Percentiles rank a stretch among this genome's conserved stretches.
Evolutionary conservation across 2,797 vertebrate species (phyloP).

Genomic region (Eleutherodactylus coqui): DNA sequence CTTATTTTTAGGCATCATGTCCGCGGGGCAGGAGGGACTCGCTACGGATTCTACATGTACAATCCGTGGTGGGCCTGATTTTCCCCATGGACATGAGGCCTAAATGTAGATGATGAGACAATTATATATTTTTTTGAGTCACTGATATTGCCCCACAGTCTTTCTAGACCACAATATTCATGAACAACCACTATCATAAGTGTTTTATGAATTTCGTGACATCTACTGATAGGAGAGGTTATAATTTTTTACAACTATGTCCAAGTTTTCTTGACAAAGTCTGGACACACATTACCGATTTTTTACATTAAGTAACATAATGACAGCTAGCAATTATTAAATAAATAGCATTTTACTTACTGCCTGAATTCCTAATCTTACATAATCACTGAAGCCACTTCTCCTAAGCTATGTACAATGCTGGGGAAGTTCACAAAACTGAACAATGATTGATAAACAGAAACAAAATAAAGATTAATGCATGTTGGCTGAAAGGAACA

Average conservation of each 20-base stretch:
- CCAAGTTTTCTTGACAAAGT: background rate
- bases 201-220: background rate
- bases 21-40: too few species aligned
- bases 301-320: background rate
- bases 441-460: conserved; percentile 30
- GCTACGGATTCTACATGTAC: too few species aligned
- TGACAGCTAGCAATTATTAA: background rate
- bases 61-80: too few species aligned
- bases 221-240: background rate
- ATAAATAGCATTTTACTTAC: background rate
- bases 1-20: too few species aligned
- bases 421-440: conserved; percentile 21
- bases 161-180: background rate
- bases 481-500: conserved; percentile 24
- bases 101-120: too few species aligned
- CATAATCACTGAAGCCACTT: background rate
- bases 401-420: background rate
- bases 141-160: too few species aligned
- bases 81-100: too few species aligned
- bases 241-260: background rate
- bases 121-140: too few species aligned
- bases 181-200: background rate
- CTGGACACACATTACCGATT: background rate
- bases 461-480: conserved; percentile 47
- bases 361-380: background rate